Conservation (phyloP, 2,888 invertebrate species). For the Chesias legatella region DNA sequence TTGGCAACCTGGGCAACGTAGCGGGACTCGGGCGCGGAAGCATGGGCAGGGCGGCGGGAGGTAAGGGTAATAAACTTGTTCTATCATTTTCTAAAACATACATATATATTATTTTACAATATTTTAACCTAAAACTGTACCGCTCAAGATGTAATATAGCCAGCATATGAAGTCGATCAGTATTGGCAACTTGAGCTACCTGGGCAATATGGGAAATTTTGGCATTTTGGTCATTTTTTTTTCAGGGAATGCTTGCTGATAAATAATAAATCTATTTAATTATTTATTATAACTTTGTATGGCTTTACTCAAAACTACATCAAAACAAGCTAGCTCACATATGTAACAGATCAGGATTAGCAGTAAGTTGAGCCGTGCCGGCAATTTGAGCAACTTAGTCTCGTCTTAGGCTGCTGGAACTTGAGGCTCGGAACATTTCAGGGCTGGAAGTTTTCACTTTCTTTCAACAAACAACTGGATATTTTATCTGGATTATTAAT, state of each 20-base stretch:
- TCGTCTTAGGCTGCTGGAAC: no score
- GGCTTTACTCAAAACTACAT: no score
- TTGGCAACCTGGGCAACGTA: slow-evolving; percentile 22
- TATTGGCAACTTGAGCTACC: slow-evolving; percentile 27
- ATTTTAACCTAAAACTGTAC: no score
- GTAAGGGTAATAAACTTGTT: slow-evolving; percentile 12
- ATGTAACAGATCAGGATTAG: slow-evolving; percentile 55
- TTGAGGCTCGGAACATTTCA: no score
- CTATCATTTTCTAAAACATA: not conserved
- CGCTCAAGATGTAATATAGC: slow-evolving; percentile 67
- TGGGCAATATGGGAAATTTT: slow-evolving; percentile 18
- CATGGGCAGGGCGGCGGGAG: slow-evolving; percentile 2
- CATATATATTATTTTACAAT: no score
- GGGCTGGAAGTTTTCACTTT: no score
- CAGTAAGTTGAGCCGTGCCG: no score
- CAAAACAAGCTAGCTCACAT: slow-evolving; percentile 56
- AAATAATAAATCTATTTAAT: no score
- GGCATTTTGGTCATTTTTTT: slow-evolving; percentile 18
- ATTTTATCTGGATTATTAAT: no score
- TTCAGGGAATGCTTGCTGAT: no score
- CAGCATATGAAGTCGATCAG: slow-evolving; percentile 59
- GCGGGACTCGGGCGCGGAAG: slow-evolving; percentile 10
- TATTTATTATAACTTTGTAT: no score
- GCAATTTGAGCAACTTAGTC: slow-evolving; percentile 19
- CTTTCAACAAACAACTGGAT: no score